phyloP scores from a whole-genome alignment of 2,113 vertebrate species.

The Scolopax mira region DNA sequence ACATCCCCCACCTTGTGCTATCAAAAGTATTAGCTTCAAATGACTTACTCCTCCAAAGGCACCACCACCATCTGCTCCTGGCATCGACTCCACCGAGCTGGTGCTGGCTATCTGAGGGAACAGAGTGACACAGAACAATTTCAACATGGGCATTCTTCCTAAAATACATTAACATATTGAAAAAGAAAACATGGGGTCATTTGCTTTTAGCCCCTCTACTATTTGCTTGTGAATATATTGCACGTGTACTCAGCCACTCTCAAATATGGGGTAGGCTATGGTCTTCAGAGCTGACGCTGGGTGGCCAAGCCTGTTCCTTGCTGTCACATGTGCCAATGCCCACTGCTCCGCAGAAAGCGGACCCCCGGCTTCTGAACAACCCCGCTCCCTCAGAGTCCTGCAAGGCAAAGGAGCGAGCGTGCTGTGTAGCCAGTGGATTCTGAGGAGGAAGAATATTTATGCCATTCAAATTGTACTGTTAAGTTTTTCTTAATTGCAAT shows the following conservation, averaged over 20 bases:
- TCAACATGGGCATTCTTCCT: neutral
- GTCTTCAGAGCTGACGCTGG: neutral
- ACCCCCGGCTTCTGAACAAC: neutral
- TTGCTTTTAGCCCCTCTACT: neutral
- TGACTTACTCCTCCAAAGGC: constrained; percentile 68
- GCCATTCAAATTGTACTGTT: neutral
- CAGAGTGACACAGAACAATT: neutral
- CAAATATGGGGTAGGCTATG: rapidly evolving
- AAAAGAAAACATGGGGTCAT: neutral
- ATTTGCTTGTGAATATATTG: neutral
- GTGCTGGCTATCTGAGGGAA: constrained; percentile 57
- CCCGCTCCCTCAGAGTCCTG: too few relatives aligned
- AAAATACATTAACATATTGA: neutral
- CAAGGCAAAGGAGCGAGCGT: neutral
- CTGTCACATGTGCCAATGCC: neutral
- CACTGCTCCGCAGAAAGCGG: too few relatives aligned
- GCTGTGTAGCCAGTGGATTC: neutral
- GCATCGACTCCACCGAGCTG: constrained; percentile 48
- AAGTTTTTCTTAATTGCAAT: neutral
- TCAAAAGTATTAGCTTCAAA: neutral
- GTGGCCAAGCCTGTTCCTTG: neutral
- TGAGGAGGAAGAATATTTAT: neutral
- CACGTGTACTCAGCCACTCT: rapidly evolving
- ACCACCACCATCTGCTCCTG: constrained; percentile 49
- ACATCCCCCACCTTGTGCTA: neutral